Evolutionary conservation across 1,140 invertebrate genomes (phyloP).

Genomic region (Meloidogyne floridensis): DNA sequence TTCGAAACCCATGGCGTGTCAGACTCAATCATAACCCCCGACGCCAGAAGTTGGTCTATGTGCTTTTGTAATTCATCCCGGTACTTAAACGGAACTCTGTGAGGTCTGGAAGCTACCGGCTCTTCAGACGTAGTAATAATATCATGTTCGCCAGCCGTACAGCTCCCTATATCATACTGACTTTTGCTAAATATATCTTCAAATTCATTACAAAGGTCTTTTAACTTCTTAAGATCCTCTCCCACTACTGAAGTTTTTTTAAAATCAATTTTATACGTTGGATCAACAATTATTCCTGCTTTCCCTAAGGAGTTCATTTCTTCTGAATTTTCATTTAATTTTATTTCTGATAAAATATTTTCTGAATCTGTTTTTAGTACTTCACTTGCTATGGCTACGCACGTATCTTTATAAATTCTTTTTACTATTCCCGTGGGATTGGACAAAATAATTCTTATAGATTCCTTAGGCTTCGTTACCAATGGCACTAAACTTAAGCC

Average conservation of each 20-base stretch:
- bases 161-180: slow-evolving; percentile 13
- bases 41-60: background rate
- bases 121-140: slow-evolving; percentile 17
- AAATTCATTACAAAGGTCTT: background rate
- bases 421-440: background rate
- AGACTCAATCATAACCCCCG: slow-evolving; percentile 10
- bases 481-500: too few relatives aligned
- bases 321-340: background rate
- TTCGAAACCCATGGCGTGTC: slow-evolving; percentile 9
- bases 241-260: background rate
- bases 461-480: too few relatives aligned
- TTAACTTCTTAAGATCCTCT: background rate
- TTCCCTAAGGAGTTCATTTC: slow-evolving; percentile 2
- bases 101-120: background rate
- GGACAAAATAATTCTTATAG: background rate
- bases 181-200: slow-evolving; percentile 14
- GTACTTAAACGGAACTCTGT: background rate
- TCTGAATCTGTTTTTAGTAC: background rate
- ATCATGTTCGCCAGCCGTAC: background rate
- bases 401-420: slow-evolving; percentile 10
- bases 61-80: background rate
- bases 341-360: background rate
- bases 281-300: background rate
- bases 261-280: background rate
- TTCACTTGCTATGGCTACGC: background rate